phyloP scores from a whole-genome alignment of 2,113 vertebrate species.

The Pygoscelis adeliae region DNA sequence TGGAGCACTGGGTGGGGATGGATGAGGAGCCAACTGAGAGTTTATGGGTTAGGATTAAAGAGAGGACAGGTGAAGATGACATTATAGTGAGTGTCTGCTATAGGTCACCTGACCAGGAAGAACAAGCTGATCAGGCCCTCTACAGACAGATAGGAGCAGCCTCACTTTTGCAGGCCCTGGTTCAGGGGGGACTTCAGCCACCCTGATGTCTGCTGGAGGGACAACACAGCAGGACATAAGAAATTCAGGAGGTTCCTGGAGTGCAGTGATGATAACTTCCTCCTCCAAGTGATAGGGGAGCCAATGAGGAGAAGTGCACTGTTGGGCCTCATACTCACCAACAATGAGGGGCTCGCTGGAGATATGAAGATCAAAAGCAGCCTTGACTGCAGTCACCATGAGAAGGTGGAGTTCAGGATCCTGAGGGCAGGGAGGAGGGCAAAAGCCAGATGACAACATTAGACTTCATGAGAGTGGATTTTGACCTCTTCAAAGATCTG shows the following conservation, averaged over 20 bases:
- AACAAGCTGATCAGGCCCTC: not conserved
- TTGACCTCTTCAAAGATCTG: not conserved
- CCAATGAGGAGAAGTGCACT: not conserved
- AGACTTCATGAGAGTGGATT: not conserved
- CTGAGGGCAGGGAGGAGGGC: not conserved
- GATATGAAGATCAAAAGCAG: not conserved
- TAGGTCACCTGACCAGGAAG: not conserved
- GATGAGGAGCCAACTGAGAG: not conserved
- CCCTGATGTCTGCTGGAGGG: not conserved
- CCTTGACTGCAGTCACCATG: not conserved
- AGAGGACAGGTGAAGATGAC: not conserved
- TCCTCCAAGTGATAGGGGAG: not conserved
- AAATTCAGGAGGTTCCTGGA: not conserved
- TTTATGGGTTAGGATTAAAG: not conserved
- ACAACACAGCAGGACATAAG: not conserved
- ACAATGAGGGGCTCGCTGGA: not conserved
- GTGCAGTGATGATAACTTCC: not conserved
- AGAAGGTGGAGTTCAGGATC: not conserved
- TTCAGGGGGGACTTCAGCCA: not conserved
- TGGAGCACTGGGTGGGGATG: not conserved
- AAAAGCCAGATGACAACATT: not conserved
- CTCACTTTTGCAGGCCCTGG: not conserved
- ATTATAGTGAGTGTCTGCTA: not conserved
- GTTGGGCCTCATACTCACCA: not conserved
- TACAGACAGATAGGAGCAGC: not conserved